A percentile compares a stretch with the other conserved stretches of the same genome.
phyloP scores from a whole-genome alignment of 1,140 invertebrate species.

The Ptiloglossa arizonensis region DNA sequence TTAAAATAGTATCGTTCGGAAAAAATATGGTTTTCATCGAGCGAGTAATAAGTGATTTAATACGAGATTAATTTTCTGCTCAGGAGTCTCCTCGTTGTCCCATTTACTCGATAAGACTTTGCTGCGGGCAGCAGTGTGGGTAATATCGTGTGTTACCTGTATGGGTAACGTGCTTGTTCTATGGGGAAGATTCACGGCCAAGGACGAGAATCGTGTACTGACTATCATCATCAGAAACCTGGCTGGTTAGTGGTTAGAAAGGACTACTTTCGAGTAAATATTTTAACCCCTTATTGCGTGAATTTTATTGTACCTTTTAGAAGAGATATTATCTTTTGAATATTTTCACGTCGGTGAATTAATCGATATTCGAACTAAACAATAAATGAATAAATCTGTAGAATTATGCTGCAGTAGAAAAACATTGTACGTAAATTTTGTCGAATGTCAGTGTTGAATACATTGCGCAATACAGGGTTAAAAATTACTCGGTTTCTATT shows the following conservation, averaged over 20 bases:
- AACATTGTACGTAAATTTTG: too few species aligned
- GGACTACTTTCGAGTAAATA: not conserved
- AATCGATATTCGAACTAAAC: too few species aligned
- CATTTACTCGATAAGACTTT: conserved; percentile 85
- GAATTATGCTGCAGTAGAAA: too few species aligned
- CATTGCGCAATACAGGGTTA: too few species aligned
- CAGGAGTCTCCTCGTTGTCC: conserved; percentile 85
- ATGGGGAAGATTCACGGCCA: conserved; percentile 85
- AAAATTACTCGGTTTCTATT: too few species aligned
- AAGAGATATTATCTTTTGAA: too few species aligned
- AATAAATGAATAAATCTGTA: too few species aligned
- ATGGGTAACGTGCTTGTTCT: conserved; percentile 87
- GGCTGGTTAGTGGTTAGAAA: conserved; percentile 80
- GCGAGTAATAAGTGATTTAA: not conserved
- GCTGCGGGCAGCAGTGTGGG: conserved; percentile 87
- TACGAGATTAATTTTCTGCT: not conserved
- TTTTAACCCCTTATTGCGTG: not conserved
- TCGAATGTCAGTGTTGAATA: too few species aligned
- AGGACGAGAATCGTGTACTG: conserved; percentile 84
- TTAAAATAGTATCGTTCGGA: conserved; percentile 1
- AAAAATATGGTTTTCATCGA: conserved; percentile 7
- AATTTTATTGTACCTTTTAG: too few species aligned
- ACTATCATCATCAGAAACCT: conserved; percentile 88
- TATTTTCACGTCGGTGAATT: too few species aligned
- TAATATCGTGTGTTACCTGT: conserved; percentile 87